Conservation (phyloP, 2,113 vertebrate species). For the Phaethornis superciliosus region DNA sequence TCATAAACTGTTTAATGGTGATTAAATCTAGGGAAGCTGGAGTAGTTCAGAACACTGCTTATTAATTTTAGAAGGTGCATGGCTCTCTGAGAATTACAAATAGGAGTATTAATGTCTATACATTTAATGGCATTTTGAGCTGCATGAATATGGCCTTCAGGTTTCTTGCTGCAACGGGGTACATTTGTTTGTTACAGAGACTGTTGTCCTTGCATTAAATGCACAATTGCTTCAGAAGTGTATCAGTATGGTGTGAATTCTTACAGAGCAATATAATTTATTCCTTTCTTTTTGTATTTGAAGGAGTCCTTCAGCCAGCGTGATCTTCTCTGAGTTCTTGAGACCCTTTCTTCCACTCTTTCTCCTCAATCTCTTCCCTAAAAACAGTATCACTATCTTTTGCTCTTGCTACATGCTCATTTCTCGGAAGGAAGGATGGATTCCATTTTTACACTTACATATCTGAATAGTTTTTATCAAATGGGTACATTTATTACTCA, state of each 20-base stretch:
- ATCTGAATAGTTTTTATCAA: neutral
- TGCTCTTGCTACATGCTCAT: neutral
- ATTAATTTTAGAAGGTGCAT: conserved; percentile 54
- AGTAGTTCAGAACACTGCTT: conserved; percentile 47
- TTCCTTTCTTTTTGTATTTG: neutral
- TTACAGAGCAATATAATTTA: neutral
- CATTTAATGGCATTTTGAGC: conserved; percentile 7
- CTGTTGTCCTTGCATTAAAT: neutral
- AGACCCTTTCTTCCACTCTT: neutral
- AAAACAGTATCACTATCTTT: neutral
- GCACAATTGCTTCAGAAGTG: neutral
- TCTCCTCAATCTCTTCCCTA: neutral
- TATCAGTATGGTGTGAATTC: neutral
- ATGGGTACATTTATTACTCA: neutral
- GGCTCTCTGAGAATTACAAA: conserved; percentile 18
- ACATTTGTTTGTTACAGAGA: neutral
- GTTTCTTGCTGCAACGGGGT: neutral
- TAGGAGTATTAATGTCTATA: neutral
- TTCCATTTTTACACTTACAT: too few species aligned
- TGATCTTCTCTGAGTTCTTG: neutral
- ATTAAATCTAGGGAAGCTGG: conserved; percentile 63
- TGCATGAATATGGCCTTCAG: neutral
- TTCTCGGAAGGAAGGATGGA: neutral
- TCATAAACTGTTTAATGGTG: conserved; percentile 58
- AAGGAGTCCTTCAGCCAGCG: neutral